Conservation (phyloP, 2,797 vertebrate genomes). For the Diglossa cyanea region DNA sequence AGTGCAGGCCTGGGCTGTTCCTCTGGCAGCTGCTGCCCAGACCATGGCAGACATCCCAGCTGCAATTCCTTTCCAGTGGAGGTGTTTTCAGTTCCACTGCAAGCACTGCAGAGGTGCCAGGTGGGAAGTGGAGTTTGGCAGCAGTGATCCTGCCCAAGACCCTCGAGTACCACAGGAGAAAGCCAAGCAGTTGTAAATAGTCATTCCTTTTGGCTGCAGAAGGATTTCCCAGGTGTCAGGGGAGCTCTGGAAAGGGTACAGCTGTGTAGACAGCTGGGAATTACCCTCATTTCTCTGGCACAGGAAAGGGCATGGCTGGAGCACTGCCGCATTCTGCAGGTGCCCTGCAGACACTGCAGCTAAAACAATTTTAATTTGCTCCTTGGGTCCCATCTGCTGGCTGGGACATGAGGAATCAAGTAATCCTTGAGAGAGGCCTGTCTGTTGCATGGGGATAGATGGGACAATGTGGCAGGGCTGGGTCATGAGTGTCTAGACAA, state of each 20-base stretch:
- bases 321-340: background rate
- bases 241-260: background rate
- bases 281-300: background rate
- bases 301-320: background rate
- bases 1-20: background rate
- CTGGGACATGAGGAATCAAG: background rate
- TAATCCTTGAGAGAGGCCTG: background rate
- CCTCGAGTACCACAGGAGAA: background rate
- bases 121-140: background rate
- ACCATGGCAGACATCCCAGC: background rate
- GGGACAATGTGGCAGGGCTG: background rate
- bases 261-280: background rate
- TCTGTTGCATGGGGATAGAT: background rate
- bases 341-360: background rate
- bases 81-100: background rate
- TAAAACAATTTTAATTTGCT: background rate
- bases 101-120: accelerated
- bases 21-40: background rate
- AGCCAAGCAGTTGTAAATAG: background rate
- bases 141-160: background rate
- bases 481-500: background rate
- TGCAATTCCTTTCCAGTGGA: accelerated
- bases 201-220: background rate
- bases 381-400: background rate
- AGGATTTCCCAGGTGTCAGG: background rate